A percentile compares a stretch with the other conserved stretches of the same genome.
These are phyloP conservation scores for Lates japonicus DNA, from an alignment of 2,797 vertebrate genomes.

Conservation along the genomic window DNA sequence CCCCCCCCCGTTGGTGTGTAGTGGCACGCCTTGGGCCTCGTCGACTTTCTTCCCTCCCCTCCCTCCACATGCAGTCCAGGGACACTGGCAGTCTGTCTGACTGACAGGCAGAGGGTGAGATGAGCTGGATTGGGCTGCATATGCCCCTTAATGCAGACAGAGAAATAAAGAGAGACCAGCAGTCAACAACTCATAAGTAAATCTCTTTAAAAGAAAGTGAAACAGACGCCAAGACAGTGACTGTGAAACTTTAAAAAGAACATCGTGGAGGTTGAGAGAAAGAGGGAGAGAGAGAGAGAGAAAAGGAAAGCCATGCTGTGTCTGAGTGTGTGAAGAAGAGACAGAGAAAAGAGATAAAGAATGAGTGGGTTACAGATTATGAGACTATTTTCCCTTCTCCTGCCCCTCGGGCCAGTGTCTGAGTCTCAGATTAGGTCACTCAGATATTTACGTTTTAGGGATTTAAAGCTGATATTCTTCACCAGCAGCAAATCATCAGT, in stretches of 20 bases:
- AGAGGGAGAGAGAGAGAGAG: conserved; percentile 18
- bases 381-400: conserved; percentile 36
- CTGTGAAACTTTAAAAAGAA: conserved; percentile 63
- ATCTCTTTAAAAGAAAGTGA: conserved; percentile 72
- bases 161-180: conserved; percentile 72
- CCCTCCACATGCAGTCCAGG: conserved; percentile 64
- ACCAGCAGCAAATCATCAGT: conserved; percentile 50
- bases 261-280: conserved; percentile 39
- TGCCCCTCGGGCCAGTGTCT: conserved; percentile 48
- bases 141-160: conserved; percentile 63
- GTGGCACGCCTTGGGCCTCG: conserved; percentile 75
- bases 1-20: conserved; percentile 70
- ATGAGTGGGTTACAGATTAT: conserved; percentile 53
- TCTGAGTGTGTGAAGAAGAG: conserved; percentile 15
- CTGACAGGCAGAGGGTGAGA: conserved; percentile 76
- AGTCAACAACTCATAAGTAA: conserved; percentile 75
- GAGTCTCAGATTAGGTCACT: conserved; percentile 70
- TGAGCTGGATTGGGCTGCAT: conserved; percentile 57
- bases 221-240: conserved; percentile 48
- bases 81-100: conserved; percentile 75
- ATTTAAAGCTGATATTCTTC: conserved; percentile 62
- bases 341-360: conserved; percentile 36
- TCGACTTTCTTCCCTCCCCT: conserved; percentile 38
- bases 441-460: conserved; percentile 72
- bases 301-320: conserved; percentile 35